phyloP scores from a whole-genome alignment of 2,888 invertebrate species.

The Octodonta nipae region DNA sequence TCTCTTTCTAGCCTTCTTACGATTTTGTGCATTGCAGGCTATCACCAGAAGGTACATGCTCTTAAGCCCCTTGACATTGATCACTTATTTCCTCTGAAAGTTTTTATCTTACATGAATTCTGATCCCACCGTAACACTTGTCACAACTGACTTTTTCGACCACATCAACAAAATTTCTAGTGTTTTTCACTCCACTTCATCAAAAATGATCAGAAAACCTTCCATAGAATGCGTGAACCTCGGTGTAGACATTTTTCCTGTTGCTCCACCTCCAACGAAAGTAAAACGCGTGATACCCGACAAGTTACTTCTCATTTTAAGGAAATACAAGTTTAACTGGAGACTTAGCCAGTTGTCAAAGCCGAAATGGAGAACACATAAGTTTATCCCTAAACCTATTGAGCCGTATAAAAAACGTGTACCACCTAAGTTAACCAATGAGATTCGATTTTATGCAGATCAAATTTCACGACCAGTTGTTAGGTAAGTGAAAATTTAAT shows the following conservation, averaged over 20 bases:
- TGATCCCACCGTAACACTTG: too few species aligned
- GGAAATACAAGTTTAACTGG: conserved; percentile 19
- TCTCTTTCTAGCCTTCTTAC: too few species aligned
- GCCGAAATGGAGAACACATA: conserved; percentile 8
- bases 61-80: too few species aligned
- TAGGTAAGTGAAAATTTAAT: too few species aligned
- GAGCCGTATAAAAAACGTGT: conserved; percentile 3
- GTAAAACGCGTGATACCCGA: conserved; percentile 10
- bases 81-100: too few species aligned
- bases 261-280: conserved; percentile 8
- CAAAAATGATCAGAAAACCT: too few species aligned
- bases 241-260: conserved; percentile 2
- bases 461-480: conserved; percentile 16
- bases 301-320: conserved; percentile 13
- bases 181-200: too few species aligned
- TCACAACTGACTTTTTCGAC: too few species aligned
- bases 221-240: background rate
- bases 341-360: conserved; percentile 14
- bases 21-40: too few species aligned
- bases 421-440: conserved; percentile 7
- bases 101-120: too few species aligned
- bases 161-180: too few species aligned
- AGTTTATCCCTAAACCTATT: conserved; percentile 7
- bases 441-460: conserved; percentile 17
- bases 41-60: too few species aligned